Evolutionary conservation across 1,140 invertebrate genomes (phyloP).

Genomic region (Drosophila nasuta): DNA sequence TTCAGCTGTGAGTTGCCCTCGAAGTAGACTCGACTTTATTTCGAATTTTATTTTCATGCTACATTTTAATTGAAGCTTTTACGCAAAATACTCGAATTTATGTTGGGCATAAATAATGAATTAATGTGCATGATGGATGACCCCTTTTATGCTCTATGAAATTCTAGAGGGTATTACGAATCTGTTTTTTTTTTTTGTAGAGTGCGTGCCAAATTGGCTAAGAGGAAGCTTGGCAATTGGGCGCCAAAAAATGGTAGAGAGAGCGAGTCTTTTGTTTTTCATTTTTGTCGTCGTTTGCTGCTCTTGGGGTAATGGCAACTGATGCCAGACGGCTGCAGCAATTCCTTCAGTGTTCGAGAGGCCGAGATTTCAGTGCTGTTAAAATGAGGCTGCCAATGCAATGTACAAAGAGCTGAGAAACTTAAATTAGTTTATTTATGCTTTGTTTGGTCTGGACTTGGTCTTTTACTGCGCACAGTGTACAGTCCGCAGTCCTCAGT

Average conservation of each 20-base stretch:
- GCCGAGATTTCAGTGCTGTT: neutral
- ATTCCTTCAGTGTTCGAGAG: neutral
- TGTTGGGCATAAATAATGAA: neutral
- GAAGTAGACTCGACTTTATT: neutral
- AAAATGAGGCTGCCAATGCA: conserved; percentile 19
- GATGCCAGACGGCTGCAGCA: conserved; percentile 33
- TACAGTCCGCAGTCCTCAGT: neutral
- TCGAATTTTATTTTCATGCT: neutral
- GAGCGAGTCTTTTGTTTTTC: conserved; percentile 11
- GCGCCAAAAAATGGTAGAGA: conserved; percentile 12
- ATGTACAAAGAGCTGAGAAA: conserved; percentile 51
- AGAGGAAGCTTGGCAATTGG: conserved; percentile 24
- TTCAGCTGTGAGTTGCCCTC: conserved; percentile 3
- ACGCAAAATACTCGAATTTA: neutral
- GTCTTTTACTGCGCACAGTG: neutral
- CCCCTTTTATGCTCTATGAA: neutral
- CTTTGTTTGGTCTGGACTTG: conserved; percentile 68
- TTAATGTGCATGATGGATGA: neutral
- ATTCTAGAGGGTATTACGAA: neutral
- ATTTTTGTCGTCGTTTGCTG: neutral
- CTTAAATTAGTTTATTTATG: conserved; percentile 82
- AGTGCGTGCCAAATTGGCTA: conserved; percentile 56
- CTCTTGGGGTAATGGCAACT: conserved; percentile 27
- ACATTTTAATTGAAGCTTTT: neutral
- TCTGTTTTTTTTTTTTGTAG: neutral